Base-by-base conservation (phyloP, 1,140 invertebrate species). In the Calephelis virginiensis region DNA sequence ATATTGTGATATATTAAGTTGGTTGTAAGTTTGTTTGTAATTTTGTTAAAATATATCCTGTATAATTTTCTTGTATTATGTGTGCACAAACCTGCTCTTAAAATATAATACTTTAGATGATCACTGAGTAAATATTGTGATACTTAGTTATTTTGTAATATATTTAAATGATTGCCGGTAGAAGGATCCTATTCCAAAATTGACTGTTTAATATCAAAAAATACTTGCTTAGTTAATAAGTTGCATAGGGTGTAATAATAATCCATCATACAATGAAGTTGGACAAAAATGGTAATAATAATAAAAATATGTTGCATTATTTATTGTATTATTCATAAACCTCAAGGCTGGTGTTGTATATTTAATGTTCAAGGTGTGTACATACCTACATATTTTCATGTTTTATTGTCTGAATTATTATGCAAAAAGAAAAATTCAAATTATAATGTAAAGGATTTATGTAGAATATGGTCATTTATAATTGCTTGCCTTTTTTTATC, bases 231-330 rank as follows among this genome's bases (percentile, higher is more conserved):
- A 68, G 64, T 78, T 76, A 75, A 61, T 43, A 43, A 43, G 40
- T 76, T 61, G 81, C 17, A 5, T 77, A 76, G 73, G 78, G 82
- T 78, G 70, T 76, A 75, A 78, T 66, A 63, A 60, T 75, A 76
- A 77, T 76, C 68, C 73, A 63, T 70, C 79, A 74, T 68, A 60
- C 67, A 66, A 76, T 73, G 70, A 78, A 74, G 73, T 82, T 83
- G 80, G 75, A 82, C 73, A 67, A 81, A 75, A 75, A 76, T 85
- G 74, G 77, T 83, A 82, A 84, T 76, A 76, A 73, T 80, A 85
- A 85, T 80, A 80, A 85, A 50, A 83, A 82, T 77, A 83, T 85
- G 79, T 83, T 85, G 78, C 77, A 85, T 78, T 77, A 82, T 64
- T 71, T 40, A 53, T 63, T 63, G 64, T 73, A 72, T 70, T 73